A percentile compares a stretch with the other conserved stretches of the same genome.
phyloP scores from a whole-genome alignment of 2,797 vertebrate species.

The Stomatorhinus walkeri region DNA sequence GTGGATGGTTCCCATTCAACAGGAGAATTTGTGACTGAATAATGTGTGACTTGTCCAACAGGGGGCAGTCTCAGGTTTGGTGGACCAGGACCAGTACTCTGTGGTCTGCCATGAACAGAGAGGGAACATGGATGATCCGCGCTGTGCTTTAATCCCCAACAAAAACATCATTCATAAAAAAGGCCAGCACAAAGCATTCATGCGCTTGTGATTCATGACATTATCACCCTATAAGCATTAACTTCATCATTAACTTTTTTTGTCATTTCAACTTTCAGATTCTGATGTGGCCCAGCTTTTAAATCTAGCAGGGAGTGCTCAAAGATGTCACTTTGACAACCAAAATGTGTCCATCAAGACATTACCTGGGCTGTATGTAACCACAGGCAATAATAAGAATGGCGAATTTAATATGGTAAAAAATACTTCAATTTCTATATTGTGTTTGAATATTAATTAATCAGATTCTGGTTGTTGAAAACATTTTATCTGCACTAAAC shows the following conservation, averaged over 20 bases:
- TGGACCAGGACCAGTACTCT: conserved; percentile 58
- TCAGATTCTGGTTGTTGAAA: neutral
- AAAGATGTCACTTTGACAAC: conserved; percentile 56
- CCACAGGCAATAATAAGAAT: conserved; percentile 26
- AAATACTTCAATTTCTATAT: neutral
- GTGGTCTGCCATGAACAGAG: conserved; percentile 56
- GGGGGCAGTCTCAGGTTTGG: conserved; percentile 21
- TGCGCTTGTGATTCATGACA: neutral
- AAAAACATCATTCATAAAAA: conserved; percentile 22
- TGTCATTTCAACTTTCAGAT: conserved; percentile 16
- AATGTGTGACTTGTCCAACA: conserved; percentile 4
- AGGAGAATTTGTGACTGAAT: neutral
- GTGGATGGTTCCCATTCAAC: neutral
- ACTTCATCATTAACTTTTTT: neutral
- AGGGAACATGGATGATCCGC: conserved; percentile 58
- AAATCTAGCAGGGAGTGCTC: conserved; percentile 54
- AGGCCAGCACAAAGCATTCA: neutral
- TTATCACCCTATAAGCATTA: neutral
- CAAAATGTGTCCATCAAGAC: conserved; percentile 48
- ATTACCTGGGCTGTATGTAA: conserved; percentile 34
- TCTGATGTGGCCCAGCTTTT: conserved; percentile 55
- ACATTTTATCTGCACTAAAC: neutral
- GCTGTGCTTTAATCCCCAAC: conserved; percentile 45
- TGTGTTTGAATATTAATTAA: neutral
- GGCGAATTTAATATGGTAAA: conserved; percentile 22